These are phyloP conservation scores for Gambusia affinis DNA, from an alignment of 2,113 vertebrate genomes.

Conservation along the genomic window DNA sequence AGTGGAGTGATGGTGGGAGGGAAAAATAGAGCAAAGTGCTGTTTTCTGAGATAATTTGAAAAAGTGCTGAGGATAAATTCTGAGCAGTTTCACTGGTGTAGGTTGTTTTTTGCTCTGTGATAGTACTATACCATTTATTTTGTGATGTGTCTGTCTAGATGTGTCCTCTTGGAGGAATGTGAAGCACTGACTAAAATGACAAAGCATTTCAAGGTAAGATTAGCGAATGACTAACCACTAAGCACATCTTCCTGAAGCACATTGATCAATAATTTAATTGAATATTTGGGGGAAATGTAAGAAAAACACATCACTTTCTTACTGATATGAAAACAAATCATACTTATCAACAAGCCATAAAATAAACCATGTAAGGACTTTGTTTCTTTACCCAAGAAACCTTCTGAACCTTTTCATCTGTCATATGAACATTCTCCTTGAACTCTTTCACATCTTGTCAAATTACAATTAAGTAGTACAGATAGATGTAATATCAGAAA, in stretches of 20 bases:
- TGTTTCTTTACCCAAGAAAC: too few relatives aligned
- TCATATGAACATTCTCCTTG: too few relatives aligned
- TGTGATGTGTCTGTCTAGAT: slow-evolving; percentile 61
- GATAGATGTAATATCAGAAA: too few relatives aligned
- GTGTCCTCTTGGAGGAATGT: slow-evolving; percentile 78
- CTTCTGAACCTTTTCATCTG: too few relatives aligned
- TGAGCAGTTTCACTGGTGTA: slow-evolving; percentile 6
- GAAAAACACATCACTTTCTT: background rate
- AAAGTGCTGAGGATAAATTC: slow-evolving; percentile 42
- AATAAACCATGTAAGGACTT: background rate
- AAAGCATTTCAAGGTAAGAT: slow-evolving; percentile 77
- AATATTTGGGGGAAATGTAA: background rate
- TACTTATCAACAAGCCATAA: background rate
- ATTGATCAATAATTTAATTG: slow-evolving; percentile 12
- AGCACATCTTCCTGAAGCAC: slow-evolving; percentile 21
- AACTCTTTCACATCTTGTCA: too few relatives aligned
- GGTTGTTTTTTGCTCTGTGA: background rate
- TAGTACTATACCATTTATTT: background rate
- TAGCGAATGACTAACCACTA: slow-evolving; percentile 2
- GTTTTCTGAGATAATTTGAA: slow-evolving; percentile 26
- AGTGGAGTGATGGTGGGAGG: background rate
- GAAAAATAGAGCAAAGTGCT: slow-evolving; percentile 37
- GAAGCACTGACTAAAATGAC: slow-evolving; percentile 68
- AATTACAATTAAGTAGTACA: too few relatives aligned
- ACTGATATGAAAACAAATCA: background rate